phyloP scores from a whole-genome alignment of 2,113 vertebrate species.

The Anser brachyrhynchus region DNA sequence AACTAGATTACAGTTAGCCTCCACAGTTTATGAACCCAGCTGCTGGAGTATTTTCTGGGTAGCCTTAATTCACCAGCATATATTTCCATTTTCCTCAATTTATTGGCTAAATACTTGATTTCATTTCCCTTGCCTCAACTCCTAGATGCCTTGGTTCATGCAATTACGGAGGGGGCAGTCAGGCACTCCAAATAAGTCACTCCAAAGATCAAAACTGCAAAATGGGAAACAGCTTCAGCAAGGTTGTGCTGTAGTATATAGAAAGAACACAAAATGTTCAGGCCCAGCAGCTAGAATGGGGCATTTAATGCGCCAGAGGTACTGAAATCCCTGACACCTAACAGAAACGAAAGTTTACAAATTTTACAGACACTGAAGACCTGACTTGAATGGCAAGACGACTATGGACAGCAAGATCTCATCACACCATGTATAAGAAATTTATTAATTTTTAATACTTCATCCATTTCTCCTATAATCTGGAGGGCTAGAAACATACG shows the following conservation, averaged over 20 bases:
- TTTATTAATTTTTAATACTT: neutral
- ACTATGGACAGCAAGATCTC: neutral
- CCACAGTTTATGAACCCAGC: neutral
- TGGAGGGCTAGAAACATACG: neutral
- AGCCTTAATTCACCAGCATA: neutral
- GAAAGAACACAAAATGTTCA: neutral
- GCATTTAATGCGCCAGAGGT: neutral
- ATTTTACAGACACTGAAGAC: neutral
- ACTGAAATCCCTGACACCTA: neutral
- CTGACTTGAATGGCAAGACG: neutral
- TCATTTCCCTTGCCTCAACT: neutral
- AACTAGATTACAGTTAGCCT: slow-evolving; percentile 8
- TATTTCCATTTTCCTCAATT: neutral
- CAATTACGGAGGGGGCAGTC: neutral
- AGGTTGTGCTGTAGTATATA: accelerated
- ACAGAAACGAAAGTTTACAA: neutral
- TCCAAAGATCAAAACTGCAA: neutral
- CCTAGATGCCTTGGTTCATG: neutral
- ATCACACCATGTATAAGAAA: accelerated
- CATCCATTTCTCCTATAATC: neutral
- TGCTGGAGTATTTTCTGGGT: neutral
- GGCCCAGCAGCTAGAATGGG: neutral
- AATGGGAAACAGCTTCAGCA: neutral
- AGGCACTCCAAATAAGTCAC: neutral
- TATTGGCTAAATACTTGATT: neutral